Base-by-base conservation (phyloP, 2,797 vertebrate species). In the Sebastes steindachneri region DNA sequence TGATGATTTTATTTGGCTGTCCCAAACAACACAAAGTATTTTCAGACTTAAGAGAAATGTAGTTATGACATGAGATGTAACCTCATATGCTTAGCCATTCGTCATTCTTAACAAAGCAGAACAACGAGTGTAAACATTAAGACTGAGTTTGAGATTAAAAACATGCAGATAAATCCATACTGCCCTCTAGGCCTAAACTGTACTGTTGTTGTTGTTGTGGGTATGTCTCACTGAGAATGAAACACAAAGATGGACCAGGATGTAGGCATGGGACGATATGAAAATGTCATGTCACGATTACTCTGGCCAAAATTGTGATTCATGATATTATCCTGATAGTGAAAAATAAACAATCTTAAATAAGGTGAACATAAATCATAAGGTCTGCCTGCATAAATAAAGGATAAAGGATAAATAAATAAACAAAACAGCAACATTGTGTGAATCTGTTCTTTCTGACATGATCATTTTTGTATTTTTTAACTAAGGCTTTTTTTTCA, bases 51-150 rank as follows among this genome's bases (percentile, higher is more conserved):
- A n/a, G 41, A 68, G 68, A 86, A 84, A 69, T 54, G 3, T 9
- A 75, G 74, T 75, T 86, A 66, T 92, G 91, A 87, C 86, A 87
- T 78, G 75, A 75, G 80, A 87, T 28, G 86, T 85, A 90, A 89
- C 71, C 63, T n/a, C 59, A 88, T 75, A 86, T 88, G 81, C 89
- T 90, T 85, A 82, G 82, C 65, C 68, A 79, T 87, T 87, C 60
- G 67, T 91, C 80, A 88, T 80, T 78, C 75, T 83, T 78, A 91
- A 90, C 85, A 79, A 89, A 91, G 89, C 91, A 86, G 80, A 93
- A 93, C 73, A 93, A 93, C 73, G 63, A 89, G 75, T 17, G 64
- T 86, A 91, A 90, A 93, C 85, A 89, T 72, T 72, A 67, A 66
- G 73, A 90, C 45, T 64, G 73, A 81, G 68, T 79, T 82, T 76